A percentile compares a stretch with the other conserved stretches of the same genome.
Evolutionary conservation across 1,140 invertebrate genomes (phyloP).

Genomic region (Prorops nasuta): DNA sequence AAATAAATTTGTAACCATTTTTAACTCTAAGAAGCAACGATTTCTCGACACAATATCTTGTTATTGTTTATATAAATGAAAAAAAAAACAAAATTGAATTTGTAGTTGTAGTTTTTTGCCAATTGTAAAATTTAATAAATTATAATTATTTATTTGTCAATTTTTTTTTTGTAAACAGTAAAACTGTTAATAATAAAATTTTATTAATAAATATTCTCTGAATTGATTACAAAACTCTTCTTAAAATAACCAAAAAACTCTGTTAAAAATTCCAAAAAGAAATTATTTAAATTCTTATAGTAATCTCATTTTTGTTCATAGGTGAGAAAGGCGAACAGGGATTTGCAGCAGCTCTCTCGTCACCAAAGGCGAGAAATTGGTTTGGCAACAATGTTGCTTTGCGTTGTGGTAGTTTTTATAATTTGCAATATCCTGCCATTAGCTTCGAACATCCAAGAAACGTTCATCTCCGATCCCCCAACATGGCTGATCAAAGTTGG

Average conservation of each 20-base stretch:
- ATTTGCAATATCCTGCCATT: slow-evolving; percentile 90
- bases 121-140: neutral
- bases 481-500: slow-evolving; percentile 73
- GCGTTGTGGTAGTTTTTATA: slow-evolving; percentile 92
- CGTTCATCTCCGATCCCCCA: slow-evolving; percentile 62
- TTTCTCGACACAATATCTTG: too few relatives aligned
- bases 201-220: neutral
- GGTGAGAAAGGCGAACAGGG: slow-evolving; percentile 79
- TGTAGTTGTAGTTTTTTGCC: too few relatives aligned
- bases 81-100: neutral
- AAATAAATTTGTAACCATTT: too few relatives aligned
- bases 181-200: too few relatives aligned
- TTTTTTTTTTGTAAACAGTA: neutral
- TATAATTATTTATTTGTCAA: neutral
- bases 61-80: neutral
- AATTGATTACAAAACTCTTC: neutral
- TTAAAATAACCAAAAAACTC: neutral
- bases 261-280: neutral
- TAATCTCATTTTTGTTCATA: slow-evolving; percentile 47
- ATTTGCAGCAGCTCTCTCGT: slow-evolving; percentile 76
- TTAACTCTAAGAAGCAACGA: too few relatives aligned
- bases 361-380: slow-evolving; percentile 84
- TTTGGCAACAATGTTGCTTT: slow-evolving; percentile 89
- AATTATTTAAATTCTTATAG: neutral
- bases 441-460: slow-evolving; percentile 84